Conservation (phyloP, 1,140 invertebrate genomes). For the Amyelois transitella region DNA sequence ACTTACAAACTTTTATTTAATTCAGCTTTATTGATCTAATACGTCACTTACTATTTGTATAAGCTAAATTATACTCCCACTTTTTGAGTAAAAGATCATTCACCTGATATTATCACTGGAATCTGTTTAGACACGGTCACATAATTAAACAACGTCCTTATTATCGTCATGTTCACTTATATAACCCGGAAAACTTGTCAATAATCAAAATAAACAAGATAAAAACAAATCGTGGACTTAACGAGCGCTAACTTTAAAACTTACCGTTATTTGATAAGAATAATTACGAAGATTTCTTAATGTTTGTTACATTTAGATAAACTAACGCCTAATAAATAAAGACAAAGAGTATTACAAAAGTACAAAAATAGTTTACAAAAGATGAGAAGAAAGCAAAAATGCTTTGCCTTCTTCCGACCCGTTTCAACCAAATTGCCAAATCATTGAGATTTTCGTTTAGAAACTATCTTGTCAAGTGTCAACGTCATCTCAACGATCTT, state of each 20-base stretch:
- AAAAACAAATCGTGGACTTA: conserved; percentile 24
- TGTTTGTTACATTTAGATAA: background rate
- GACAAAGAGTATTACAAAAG: conserved; percentile 1
- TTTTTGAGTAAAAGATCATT: conserved; percentile 17
- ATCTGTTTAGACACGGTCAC: conserved; percentile 26
- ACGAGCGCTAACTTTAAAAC: conserved; percentile 51
- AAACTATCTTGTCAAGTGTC: background rate
- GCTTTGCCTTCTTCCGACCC: conserved; percentile 16
- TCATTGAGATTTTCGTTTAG: conserved; percentile 23
- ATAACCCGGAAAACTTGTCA: conserved; percentile 40
- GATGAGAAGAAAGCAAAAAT: conserved; percentile 12
- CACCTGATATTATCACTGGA: conserved; percentile 36
- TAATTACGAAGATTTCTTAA: background rate
- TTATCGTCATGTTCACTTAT: conserved; percentile 49
- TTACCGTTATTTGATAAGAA: conserved; percentile 21
- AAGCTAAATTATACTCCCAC: background rate
- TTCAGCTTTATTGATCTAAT: background rate
- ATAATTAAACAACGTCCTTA: conserved; percentile 31
- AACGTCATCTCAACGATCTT: too few species aligned
- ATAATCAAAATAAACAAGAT: conserved; percentile 38
- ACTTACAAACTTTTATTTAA: background rate
- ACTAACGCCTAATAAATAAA: background rate
- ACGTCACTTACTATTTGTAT: background rate
- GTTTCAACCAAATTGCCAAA: conserved; percentile 39
- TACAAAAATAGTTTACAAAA: conserved; percentile 13